Base-by-base conservation (phyloP, 2,113 vertebrate species). In the Lampris incognitus region DNA sequence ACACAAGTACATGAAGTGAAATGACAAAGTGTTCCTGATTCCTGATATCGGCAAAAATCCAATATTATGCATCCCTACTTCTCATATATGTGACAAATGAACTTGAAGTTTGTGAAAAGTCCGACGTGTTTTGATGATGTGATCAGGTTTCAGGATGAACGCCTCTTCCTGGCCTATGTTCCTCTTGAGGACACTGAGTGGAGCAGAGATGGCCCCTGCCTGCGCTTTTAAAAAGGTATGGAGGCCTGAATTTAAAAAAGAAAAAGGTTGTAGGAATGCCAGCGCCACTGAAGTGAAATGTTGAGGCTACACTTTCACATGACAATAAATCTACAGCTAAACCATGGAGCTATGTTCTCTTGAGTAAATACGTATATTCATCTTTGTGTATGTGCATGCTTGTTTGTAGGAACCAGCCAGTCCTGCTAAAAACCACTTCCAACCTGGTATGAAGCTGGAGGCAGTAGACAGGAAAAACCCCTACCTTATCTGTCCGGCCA, bases 91-190 rank as follows among this genome's bases (percentile, higher is more conserved):
- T 24, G 24, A 24, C 24, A 24, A 24, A 24, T 24, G 0, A 24
- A 24, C 24, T 24, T 24, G 24, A 24, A 24, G 44, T 46, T 46
- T 5, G 44, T 5, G 44, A 7, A 24, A 46, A 11, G 11, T 39
- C 58, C 41, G 38, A 60, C 1, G 9, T 61, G 39, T 40, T 76
- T 49, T 74, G 39, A 38, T 7, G 5, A 37, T 82, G 46, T 66
- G 38, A 44, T 50, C 78, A 99, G 98, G 98, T 2, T 99, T 97
- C 90, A 94, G 96, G 87, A 98, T 98, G 98, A 98, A 96, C 74
- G 95, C 95, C 0, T 98, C 96, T 0, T 98, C 98, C n/a, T 99
- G 98, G 98, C 98, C 98, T 64, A 97, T 97, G 97, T 99, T 99
- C 81, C 95, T 99, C n/a, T 88, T 98, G 74, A 93, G 95, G 89